Evolutionary conservation across 2,797 vertebrate species (phyloP).

Genomic region (Lates japonicus): DNA sequence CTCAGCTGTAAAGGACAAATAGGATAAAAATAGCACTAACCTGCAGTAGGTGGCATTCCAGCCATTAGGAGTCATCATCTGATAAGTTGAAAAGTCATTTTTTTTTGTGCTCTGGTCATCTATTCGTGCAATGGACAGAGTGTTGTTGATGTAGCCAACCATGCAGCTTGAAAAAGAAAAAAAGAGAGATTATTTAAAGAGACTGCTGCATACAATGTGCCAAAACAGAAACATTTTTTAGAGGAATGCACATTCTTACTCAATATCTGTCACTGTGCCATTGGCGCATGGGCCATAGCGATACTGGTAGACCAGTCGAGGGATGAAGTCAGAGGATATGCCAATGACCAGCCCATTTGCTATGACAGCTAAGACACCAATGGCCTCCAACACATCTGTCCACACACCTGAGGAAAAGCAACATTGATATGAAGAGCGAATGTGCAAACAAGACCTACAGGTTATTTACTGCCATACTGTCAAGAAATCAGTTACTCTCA

Average conservation of each 20-base stretch:
- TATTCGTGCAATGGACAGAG: constrained; percentile 88
- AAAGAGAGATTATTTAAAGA: not conserved
- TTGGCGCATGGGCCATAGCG: constrained; percentile 89
- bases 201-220: not conserved
- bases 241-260: constrained; percentile 88
- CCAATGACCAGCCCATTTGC: constrained; percentile 95
- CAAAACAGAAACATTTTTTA: not conserved
- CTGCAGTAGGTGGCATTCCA: constrained; percentile 88
- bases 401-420: constrained; percentile 89
- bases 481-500: constrained; percentile 73
- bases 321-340: constrained; percentile 95
- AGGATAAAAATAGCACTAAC: constrained; percentile 73
- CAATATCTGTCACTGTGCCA: constrained; percentile 47
- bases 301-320: constrained; percentile 92
- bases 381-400: constrained; percentile 92
- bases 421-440: constrained; percentile 5
- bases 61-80: constrained; percentile 63
- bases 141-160: constrained; percentile 92
- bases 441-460: not conserved
- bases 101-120: constrained; percentile 74
- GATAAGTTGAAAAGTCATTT: constrained; percentile 52
- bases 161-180: constrained; percentile 87
- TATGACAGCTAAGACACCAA: constrained; percentile 94
- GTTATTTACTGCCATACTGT: not conserved
- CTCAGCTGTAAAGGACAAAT: constrained; percentile 13